These are phyloP conservation scores for Chlamydotis undulata DNA, from an alignment of 2,113 vertebrate species.

Conservation along the genomic window DNA sequence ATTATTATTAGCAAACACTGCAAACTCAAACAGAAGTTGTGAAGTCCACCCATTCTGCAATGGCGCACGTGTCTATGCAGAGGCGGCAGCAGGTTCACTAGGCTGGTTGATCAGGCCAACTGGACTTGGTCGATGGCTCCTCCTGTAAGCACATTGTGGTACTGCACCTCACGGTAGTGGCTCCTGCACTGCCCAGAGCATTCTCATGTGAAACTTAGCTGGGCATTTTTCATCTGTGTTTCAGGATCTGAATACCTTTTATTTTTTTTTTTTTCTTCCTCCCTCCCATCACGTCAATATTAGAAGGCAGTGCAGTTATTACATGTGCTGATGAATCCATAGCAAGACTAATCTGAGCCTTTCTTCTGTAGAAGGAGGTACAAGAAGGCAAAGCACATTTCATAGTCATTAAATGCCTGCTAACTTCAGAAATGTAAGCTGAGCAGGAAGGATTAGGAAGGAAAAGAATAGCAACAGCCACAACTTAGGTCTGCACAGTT, in stretches of 20 bases:
- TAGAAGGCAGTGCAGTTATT: background rate
- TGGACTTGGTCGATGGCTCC: background rate
- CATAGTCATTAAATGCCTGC: background rate
- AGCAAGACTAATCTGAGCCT: background rate
- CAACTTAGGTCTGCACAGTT: background rate
- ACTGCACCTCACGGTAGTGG: background rate
- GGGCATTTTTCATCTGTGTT: background rate
- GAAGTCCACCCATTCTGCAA: background rate
- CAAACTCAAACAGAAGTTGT: background rate
- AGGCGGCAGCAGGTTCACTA: background rate
- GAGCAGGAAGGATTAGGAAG: background rate
- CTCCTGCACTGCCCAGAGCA: background rate
- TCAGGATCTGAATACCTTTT: background rate
- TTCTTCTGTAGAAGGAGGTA: background rate
- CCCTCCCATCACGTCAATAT: background rate
- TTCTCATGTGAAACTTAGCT: background rate
- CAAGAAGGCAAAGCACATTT: conserved; percentile 14
- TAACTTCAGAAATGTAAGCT: conserved; percentile 1
- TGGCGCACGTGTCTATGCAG: fast-evolving
- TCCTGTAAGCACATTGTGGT: background rate
- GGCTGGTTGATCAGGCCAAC: background rate
- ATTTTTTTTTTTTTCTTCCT: too few species aligned
- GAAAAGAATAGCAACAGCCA: background rate
- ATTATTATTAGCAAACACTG: background rate
- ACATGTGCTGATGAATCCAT: background rate